Conservation (phyloP, 2,888 invertebrate species). For the Brachylomia viminalis region DNA sequence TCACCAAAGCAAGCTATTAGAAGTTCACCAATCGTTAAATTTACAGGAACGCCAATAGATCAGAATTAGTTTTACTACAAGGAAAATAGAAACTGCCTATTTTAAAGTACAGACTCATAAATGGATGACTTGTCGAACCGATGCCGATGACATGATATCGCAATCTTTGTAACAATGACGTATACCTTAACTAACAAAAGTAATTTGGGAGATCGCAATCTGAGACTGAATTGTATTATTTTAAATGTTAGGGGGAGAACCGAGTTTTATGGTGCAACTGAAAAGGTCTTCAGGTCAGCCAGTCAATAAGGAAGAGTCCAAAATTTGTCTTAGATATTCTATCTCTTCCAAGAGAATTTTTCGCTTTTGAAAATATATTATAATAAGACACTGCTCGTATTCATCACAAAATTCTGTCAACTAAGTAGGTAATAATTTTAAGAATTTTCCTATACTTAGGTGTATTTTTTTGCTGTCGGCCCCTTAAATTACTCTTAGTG, state of each 20-base stretch:
- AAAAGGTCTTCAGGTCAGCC: slow-evolving; percentile 8
- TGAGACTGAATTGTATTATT: not conserved
- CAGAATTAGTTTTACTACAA: not conserved
- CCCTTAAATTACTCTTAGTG: not conserved
- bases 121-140: slow-evolving; percentile 9
- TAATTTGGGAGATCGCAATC: slow-evolving; percentile 28
- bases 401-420: not conserved
- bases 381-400: not conserved
- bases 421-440: not conserved
- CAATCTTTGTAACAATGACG: slow-evolving; percentile 6
- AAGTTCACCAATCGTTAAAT: not conserved
- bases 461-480: not conserved
- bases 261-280: not conserved
- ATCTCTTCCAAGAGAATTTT: not conserved
- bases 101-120: not conserved
- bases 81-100: slow-evolving; percentile 19
- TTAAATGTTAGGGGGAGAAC: not conserved
- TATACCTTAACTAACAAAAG: slow-evolving; percentile 12
- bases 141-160: slow-evolving; percentile 5
- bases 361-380: not conserved
- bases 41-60: not conserved
- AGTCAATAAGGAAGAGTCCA: not conserved
- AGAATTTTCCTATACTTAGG: not conserved
- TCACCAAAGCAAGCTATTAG: not conserved
- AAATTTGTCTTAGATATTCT: not conserved